Conservation (phyloP, 2,888 invertebrate genomes). For the Eudemis profundana region DNA sequence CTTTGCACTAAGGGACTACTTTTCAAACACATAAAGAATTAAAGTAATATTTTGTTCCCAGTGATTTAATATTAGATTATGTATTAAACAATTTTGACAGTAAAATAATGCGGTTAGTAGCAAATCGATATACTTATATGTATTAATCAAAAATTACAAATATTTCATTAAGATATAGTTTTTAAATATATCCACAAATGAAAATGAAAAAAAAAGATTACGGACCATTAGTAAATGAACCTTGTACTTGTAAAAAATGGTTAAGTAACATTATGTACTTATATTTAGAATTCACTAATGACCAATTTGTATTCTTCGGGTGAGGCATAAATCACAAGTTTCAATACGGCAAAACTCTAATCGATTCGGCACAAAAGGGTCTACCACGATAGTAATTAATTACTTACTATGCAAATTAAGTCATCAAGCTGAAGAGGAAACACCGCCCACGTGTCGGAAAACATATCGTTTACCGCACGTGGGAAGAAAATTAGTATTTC, state of each 20-base stretch:
- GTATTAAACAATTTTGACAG: too few relatives aligned
- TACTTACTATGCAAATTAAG: constrained; percentile 55
- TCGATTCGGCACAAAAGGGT: constrained; percentile 44
- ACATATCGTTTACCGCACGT: constrained; percentile 15
- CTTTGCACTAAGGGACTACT: constrained; percentile 27
- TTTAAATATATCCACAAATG: too few relatives aligned
- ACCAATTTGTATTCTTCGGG: constrained; percentile 22
- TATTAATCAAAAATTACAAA: too few relatives aligned
- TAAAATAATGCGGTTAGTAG: too few relatives aligned
- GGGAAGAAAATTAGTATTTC: constrained; percentile 20
- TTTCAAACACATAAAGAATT: constrained; percentile 5
- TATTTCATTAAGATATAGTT: too few relatives aligned
- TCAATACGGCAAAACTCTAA: constrained; percentile 40
- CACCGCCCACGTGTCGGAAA: constrained; percentile 17
- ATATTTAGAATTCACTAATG: background rate
- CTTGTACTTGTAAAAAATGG: background rate
- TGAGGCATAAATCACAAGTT: constrained; percentile 43
- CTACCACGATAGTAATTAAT: constrained; percentile 50
- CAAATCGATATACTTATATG: too few relatives aligned
- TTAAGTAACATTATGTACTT: background rate
- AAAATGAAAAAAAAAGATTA: too few relatives aligned
- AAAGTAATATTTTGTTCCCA: background rate
- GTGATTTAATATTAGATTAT: background rate
- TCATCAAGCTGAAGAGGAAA: constrained; percentile 44
- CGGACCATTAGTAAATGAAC: too few relatives aligned